A percentile compares a stretch with the other conserved stretches of the same genome.
These are phyloP conservation scores for Lordiphosa stackelbergi DNA, from an alignment of 1,140 invertebrate species.

Conservation along the genomic window DNA sequence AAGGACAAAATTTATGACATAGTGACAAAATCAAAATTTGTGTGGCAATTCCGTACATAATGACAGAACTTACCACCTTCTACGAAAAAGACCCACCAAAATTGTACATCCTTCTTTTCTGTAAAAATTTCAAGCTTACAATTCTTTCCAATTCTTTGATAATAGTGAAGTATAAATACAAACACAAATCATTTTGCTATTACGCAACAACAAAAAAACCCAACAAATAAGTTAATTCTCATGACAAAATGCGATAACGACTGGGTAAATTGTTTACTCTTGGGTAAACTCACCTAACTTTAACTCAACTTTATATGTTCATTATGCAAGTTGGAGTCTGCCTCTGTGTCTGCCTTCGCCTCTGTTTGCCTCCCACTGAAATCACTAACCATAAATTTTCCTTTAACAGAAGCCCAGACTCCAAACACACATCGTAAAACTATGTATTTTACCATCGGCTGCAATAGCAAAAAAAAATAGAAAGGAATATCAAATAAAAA, in stretches of 20 bases:
- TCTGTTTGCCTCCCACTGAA: not conserved
- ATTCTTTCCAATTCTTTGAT: no score
- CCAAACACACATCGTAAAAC: slow-evolving; percentile 1
- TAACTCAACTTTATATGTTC: slow-evolving; percentile 28
- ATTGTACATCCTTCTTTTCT: no score
- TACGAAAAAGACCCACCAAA: no score
- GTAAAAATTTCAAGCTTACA: no score
- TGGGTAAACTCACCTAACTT: slow-evolving; percentile 37
- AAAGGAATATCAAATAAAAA: not conserved
- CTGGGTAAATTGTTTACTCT: slow-evolving; percentile 33
- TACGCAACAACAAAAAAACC: not conserved
- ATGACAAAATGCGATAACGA: slow-evolving; percentile 47
- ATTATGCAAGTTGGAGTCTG: slow-evolving; percentile 28
- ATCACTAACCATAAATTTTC: slow-evolving; percentile 28
- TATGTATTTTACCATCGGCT: slow-evolving; percentile 23
- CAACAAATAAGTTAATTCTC: slow-evolving; percentile 36
- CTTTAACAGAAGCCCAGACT: slow-evolving; percentile 1
- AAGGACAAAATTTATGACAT: no score
- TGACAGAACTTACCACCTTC: no score
- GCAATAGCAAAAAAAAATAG: slow-evolving; percentile 8
- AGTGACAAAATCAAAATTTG: no score
- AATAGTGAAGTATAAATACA: no score
- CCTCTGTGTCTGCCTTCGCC: slow-evolving; percentile 1
- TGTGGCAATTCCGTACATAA: no score
- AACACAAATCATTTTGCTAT: slow-evolving; percentile 5